Evolutionary conservation across 2,113 vertebrate genomes (phyloP), one percentile per base, ranked within the genome.

Genomic region (Zosterops borbonicus): DNA sequence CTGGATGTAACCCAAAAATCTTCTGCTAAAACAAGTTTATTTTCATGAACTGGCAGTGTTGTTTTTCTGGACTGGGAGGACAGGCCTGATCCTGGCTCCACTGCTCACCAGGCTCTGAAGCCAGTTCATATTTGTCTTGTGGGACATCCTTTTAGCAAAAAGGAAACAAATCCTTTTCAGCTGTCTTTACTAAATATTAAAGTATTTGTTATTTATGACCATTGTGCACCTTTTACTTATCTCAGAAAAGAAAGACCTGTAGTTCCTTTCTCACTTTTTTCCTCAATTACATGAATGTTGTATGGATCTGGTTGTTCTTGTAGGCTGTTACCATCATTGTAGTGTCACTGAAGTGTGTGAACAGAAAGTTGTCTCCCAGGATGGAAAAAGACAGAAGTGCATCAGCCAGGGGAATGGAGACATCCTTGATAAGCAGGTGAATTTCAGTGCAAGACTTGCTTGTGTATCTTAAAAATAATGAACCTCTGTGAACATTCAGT

Each of bases 1-100:
- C 75, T 92, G 94, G 92, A 85, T 9, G 13, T 44, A 59, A 83
- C 85, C 90, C 92, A 96, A 71, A 82, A 76, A n/a, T 85, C 84
- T n/a, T 88, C 76, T 65, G 53, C 81, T 96, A 28, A 37, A 70
- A 71, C 93, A 49, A 82, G 82, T 76, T 85, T 94, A 65, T 90
- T 79, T 90, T 92, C 31, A 4, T 44, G 75, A 87, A 14, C 85
- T 47, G 62, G 65, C 82, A 79, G 5, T 47, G 77, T 69, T 94
- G 80, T 50, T 90, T 64, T 83, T 69, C 75, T 90, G 85, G 82
- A 70, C 84, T 75, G 82, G 70, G 76, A 85, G 70, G 67, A 83
- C 65, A 85, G 84, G 79, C 62, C 44, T 58, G 47, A 37, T 71
- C 49, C 69, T 44, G 35, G 60, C 82, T 93, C 33, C 56, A 60